Percentiles rank a stretch among this genome's conserved stretches.
Conservation (phyloP, 2,797 vertebrate genomes). For the Tokudaia tokunoshimensis region DNA sequence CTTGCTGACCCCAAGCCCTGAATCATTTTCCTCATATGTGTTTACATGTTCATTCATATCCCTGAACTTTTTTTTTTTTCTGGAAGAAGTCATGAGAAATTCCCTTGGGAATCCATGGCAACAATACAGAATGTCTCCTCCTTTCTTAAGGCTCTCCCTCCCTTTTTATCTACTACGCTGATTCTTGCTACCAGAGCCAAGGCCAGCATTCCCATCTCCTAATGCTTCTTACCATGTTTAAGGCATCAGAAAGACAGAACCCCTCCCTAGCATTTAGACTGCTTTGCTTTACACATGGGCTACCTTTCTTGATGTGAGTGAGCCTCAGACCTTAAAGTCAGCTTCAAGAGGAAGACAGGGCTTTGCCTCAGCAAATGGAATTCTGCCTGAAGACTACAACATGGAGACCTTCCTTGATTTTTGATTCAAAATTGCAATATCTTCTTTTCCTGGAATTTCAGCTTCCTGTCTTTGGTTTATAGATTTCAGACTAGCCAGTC, state of each 20-base stretch:
- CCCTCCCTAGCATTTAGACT: background rate
- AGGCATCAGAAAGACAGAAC: background rate
- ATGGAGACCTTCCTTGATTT: background rate
- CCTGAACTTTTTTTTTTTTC: background rate
- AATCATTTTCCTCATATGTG: background rate
- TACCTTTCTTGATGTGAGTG: background rate
- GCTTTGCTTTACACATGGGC: background rate
- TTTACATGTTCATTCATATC: background rate
- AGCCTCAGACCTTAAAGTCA: background rate
- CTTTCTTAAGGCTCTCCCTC: background rate
- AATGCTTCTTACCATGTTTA: background rate
- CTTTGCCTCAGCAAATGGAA: background rate
- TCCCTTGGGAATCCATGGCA: conserved; percentile 3
- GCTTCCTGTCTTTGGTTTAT: background rate
- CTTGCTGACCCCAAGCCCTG: background rate
- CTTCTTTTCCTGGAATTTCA: background rate
- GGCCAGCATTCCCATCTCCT: background rate
- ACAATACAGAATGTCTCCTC: conserved; percentile 3
- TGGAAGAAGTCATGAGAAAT: conserved; percentile 30
- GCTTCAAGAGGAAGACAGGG: background rate
- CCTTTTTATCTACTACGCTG: background rate
- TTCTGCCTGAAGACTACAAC: background rate
- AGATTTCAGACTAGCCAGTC: background rate
- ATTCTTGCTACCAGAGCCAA: background rate
- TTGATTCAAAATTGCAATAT: background rate